Base-by-base conservation (phyloP, 2,797 vertebrate species). In the Alfaro cultratus region DNA sequence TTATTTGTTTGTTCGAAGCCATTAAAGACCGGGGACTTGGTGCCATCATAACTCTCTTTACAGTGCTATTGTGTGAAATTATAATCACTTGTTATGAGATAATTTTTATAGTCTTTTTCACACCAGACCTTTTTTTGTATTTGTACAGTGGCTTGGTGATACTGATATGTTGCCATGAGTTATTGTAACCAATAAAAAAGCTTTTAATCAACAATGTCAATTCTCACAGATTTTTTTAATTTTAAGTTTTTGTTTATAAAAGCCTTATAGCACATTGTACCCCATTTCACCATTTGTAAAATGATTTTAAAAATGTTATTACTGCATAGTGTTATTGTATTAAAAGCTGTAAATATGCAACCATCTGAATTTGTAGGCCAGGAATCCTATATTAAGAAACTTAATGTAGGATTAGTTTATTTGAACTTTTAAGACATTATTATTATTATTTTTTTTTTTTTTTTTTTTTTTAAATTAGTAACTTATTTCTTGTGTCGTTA, bases 121-220 rank as follows among this genome's bases (percentile, higher is more conserved):
- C 91, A 92, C 95, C 95, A 95, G 94, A 96, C 95, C 93, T 95
- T 95, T 92, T 96, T 97, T 97, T 97, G 96, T 97, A 96, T 97
- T 97, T 98, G 97, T 99, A 98, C 96, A 98, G 97, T 97, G 96
- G 96, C 97, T 98, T 96, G 96, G 97, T 98, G 97, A 96, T 97
- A 96, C 95, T 91, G 95, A 96, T 95, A 94, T 96, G 96, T 97
- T 97, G 96, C 96, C 96, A 97, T 97, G 96, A 97, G 95, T 96
- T 97, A 97, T 96, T 98, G 96, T 99, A 97, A 97, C 96, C 96
- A 99, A 99, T 99, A 98, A 99, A 94, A 94, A 95, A 96, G 94
- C 97, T 97, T 97, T 98, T 98, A 98, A 98, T 96, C 96, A 96
- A 95, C 88, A 83, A 76, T 79, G 46, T 73, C 70, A 29, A 74